These are phyloP conservation scores for Sciurus niger DNA, from an alignment of 2,113 vertebrate species.

Conservation along the genomic window DNA sequence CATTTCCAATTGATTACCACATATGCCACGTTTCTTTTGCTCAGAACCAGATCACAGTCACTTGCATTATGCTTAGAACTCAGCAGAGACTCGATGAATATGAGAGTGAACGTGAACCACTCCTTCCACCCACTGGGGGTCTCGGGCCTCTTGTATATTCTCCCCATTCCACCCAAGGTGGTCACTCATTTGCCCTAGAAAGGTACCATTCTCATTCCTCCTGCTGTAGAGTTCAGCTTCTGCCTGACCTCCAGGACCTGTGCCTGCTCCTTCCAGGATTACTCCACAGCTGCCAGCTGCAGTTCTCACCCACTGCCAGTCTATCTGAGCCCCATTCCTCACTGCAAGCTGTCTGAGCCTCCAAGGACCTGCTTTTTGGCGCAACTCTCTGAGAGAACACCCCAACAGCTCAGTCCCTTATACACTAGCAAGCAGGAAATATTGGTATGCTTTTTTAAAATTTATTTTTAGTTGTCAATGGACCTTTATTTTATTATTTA, in stretches of 20 bases:
- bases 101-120: background rate
- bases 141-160: background rate
- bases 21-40: background rate
- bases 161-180: background rate
- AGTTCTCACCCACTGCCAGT: background rate
- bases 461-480: background rate
- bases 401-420: background rate
- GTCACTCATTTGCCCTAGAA: background rate
- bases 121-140: background rate
- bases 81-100: background rate
- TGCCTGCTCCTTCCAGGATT: background rate
- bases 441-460: background rate
- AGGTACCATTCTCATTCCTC: background rate
- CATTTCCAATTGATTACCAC: background rate
- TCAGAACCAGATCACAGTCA: background rate
- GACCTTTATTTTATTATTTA: background rate
- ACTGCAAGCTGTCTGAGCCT: no score
- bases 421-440: background rate
- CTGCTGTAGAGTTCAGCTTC: background rate
- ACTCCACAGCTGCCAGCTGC: background rate
- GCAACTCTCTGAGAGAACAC: background rate
- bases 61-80: background rate
- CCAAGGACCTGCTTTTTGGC: background rate
- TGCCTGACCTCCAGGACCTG: background rate
- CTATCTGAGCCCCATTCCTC: background rate